A percentile compares a stretch with the other conserved stretches of the same genome.
Conservation (phyloP, 2,888 invertebrate genomes). For the Aproaerema taeniolella region DNA sequence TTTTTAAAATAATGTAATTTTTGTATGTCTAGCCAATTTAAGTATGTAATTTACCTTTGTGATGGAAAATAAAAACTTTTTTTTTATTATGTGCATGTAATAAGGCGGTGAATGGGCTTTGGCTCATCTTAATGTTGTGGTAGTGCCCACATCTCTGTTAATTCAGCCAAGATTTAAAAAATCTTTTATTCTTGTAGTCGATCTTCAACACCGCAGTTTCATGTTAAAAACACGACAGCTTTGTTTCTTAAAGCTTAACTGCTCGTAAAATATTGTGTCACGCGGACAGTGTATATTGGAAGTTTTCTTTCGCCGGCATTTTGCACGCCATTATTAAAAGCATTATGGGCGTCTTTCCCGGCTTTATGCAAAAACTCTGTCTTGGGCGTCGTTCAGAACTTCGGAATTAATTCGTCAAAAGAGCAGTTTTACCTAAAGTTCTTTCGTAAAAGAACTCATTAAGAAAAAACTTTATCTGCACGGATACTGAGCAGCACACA, state of each 20-base stretch:
- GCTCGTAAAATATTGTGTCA: conserved; percentile 8
- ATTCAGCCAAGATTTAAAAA: no score
- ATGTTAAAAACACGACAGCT: no score
- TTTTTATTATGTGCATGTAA: no score
- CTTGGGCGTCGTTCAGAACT: conserved; percentile 28
- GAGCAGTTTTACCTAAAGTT: conserved; percentile 27
- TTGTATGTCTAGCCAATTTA: no score
- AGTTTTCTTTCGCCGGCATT: conserved; percentile 20
- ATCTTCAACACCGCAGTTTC: no score
- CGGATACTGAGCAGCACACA: conserved; percentile 1
- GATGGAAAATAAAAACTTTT: no score
- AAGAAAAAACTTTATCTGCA: conserved; percentile 24
- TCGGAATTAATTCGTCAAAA: conserved; percentile 36
- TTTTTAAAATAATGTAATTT: no score
- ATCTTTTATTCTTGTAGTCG: no score
- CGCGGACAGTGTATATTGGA: conserved; percentile 11
- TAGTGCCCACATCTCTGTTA: no score
- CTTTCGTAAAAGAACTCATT: conserved; percentile 27
- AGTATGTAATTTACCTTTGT: no score
- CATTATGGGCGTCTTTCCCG: conserved; percentile 23
- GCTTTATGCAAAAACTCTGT: conserved; percentile 25
- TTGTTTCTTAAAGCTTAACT: conserved; percentile 7
- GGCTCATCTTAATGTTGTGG: no score
- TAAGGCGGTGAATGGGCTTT: no score
- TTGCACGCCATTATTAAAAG: conserved; percentile 25